phyloP scores from a whole-genome alignment of 2,797 vertebrate species.

The Betta splendens region DNA sequence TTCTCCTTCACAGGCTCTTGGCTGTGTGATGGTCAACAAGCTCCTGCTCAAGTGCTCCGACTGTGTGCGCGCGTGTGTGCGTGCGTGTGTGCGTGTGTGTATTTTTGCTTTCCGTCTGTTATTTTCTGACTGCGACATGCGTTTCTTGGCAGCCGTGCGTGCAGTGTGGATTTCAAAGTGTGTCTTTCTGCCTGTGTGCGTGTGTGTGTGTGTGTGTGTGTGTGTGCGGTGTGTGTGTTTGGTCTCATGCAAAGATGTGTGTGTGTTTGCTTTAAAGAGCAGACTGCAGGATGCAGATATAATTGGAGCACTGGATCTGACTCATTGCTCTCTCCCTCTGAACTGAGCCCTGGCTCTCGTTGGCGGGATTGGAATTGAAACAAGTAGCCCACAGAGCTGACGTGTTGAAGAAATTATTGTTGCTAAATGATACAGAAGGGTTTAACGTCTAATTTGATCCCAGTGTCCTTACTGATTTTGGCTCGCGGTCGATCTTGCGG shows the following conservation, averaged over 20 bases:
- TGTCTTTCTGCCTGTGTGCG: conserved; percentile 44
- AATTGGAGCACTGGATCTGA: conserved; percentile 78
- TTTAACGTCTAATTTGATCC: conserved; percentile 69
- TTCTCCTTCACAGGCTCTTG: conserved; percentile 57
- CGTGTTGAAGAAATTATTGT: conserved; percentile 66
- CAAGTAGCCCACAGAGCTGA: conserved; percentile 67
- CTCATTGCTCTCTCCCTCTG: conserved; percentile 69
- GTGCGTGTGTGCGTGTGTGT: conserved; percentile 45
- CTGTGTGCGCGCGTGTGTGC: conserved; percentile 49
- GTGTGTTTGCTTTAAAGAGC: conserved; percentile 67
- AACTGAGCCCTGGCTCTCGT: conserved; percentile 56
- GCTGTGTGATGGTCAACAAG: conserved; percentile 76
- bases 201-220: conserved; percentile 28
- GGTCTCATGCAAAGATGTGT: conserved; percentile 41
- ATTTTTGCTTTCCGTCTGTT: conserved; percentile 59
- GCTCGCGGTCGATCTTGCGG: conserved; percentile 55
- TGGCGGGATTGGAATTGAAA: conserved; percentile 56
- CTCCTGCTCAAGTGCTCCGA: conserved; percentile 62
- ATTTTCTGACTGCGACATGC: conserved; percentile 67
- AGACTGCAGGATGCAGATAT: conserved; percentile 79
- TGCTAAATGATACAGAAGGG: conserved; percentile 64
- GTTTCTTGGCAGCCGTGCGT: conserved; percentile 59
- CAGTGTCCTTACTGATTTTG: conserved; percentile 58
- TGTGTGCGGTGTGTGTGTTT: conserved; percentile 21
- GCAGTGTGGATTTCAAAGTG: conserved; percentile 69